Base-by-base conservation (phyloP, 2,113 vertebrate genomes). In the Otus sunia region DNA sequence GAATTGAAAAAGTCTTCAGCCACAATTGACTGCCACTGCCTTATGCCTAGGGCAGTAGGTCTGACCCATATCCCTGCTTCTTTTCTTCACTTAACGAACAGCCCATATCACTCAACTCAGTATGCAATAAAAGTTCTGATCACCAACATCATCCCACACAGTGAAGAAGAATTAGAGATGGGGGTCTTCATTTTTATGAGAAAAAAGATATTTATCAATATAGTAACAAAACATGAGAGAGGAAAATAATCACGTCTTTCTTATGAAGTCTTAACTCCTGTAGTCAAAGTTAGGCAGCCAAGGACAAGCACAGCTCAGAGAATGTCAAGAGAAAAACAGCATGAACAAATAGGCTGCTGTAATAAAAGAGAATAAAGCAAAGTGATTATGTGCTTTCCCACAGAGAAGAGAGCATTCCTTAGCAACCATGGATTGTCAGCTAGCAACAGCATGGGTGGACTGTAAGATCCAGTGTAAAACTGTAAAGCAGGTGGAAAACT, bases 281-380 rank as follows among this genome's bases (percentile, higher is more conserved):
- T 62, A 37, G 11, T 89, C 23, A 49, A 91, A 96, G 58, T 60
- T 79, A 83, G 58, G 30, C 49, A 92, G 36, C 53, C 43, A 95
- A 92, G 55, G 79, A 86, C 53, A 86, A 89, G 49, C 76, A 80
- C 18, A 92, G 11, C 34, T 92, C 30, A 73, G 43, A 83, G 32
- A 14, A 83, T 77, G 79, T 83, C 27, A 91, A 76, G 62, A 94
- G 67, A 52, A 89, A 83, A 83, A 29, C 63, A 88, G 52, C 66
- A 86, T 18, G 83, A 94, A 89, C 67, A 83, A 88, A 91, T 39
- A 92, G 39, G 43, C 21, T 88, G 47, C 52, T 80, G 49, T 69
- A 96, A 92, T 92, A 92, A 88, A 82, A 92, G 26, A 59, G 39
- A 92, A 94, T 77, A 92, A 92, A 94, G 39, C 32, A 83, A 96